Base-by-base conservation (phyloP, 2,113 vertebrate species). In the Laterallus jamaicensis region DNA sequence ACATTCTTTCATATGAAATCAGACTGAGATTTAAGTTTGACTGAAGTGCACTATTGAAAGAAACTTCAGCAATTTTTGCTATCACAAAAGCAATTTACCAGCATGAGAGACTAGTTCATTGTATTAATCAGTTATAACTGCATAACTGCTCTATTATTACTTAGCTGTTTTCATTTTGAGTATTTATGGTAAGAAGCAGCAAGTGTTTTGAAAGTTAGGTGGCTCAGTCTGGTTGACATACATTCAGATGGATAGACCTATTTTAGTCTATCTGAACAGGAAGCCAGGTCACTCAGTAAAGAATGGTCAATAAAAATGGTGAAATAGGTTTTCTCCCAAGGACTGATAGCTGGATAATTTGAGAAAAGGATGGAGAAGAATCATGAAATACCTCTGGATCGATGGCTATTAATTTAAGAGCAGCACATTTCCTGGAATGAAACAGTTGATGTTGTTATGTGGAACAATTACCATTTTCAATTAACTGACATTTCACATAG, bases 361-460 rank as follows among this genome's bases (percentile, higher is more conserved):
- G 96, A 97, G 92, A 92, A 97, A 96, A 96, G 67, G 63, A 94
- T 95, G 93, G 90, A 94, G 86, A 96, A 91, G 93, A 95, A 97
- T 96, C 92, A 95, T 91, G 93, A 97, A 97, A 97, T 92, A 91
- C 54, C 66, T 89, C 79, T 91, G 94, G 96, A 98, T 98, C 98
- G 3, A 98, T 98, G 94, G 76, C 97, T 98, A 98, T 98, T 98
- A 97, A 98, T 98, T 98, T 98, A 97, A 97, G 96, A 98, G 96
- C 56, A 93, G 92, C 95, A 96, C 95, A 97, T 97, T 98, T 94
- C 96, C 97, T 95, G 94, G 96, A 97, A 97, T 96, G 96, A 97
- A 98, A 97, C 88, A 93, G 92, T 96, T 97, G 92, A 94, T 97
- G 94, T 96, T 97, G 97, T 94, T 97, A 94, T 96, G 93, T 96